phyloP scores from a whole-genome alignment of 2,113 vertebrate genomes.

The Sula dactylatra region DNA sequence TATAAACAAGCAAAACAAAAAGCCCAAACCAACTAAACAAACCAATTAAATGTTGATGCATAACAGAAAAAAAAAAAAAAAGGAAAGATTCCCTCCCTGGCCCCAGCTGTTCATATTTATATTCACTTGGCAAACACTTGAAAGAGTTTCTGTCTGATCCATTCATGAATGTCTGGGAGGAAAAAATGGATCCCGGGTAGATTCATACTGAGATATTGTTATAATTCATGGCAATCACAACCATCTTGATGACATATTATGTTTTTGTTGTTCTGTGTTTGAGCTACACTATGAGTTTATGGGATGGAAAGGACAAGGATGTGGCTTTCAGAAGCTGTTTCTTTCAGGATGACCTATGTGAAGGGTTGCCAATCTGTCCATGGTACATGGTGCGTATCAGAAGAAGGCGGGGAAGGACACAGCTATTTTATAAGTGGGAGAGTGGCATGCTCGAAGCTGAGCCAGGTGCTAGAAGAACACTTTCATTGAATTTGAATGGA shows the following conservation, averaged over 20 bases:
- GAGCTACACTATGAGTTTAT: not conserved
- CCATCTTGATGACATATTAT: not conserved
- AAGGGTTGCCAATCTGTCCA: not conserved
- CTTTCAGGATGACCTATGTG: not conserved
- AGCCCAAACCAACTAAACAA: not conserved
- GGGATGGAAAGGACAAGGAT: not conserved
- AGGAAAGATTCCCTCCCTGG: not conserved
- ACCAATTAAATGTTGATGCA: conserved; percentile 23
- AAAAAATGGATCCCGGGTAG: not conserved
- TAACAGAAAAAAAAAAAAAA: not conserved
- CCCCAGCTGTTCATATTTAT: conserved; percentile 52
- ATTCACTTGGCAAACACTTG: conserved; percentile 36
- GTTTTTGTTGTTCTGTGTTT: not conserved
- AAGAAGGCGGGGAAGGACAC: not conserved
- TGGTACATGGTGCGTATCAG: not conserved
- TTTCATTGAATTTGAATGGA: not conserved
- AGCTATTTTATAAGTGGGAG: not conserved
- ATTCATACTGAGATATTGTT: not conserved
- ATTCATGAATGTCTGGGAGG: not conserved
- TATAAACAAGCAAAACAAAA: conserved; percentile 23
- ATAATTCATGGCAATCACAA: not conserved
- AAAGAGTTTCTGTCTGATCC: conserved; percentile 37
- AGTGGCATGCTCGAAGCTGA: fast-evolving
- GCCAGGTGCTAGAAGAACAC: not conserved
- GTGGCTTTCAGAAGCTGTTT: not conserved